phyloP scores from a whole-genome alignment of 2,888 invertebrate genomes.

The Argynnis bischoffii region DNA sequence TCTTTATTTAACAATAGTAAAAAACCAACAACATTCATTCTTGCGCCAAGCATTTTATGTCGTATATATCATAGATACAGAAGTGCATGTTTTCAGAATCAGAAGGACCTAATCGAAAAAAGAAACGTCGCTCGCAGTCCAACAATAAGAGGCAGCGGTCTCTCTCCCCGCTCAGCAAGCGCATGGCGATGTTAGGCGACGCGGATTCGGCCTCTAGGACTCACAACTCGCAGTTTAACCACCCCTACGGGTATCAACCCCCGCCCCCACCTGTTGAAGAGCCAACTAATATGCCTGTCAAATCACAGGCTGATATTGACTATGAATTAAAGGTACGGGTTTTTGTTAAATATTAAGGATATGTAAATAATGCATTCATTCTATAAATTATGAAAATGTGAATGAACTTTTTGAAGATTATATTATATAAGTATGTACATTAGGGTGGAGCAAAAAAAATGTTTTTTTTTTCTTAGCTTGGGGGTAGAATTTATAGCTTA shows the following conservation, averaged over 20 bases:
- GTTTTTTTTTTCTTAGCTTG: too few species aligned
- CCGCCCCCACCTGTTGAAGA: conserved; percentile 77
- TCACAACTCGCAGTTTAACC: conserved; percentile 86
- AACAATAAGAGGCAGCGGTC: conserved; percentile 86
- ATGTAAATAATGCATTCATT: background rate
- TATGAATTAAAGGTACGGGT: conserved; percentile 84
- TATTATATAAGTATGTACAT: too few species aligned
- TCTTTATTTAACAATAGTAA: too few species aligned
- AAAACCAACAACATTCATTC: background rate
- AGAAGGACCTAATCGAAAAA: conserved; percentile 80
- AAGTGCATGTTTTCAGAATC: conserved; percentile 58
- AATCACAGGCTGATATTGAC: conserved; percentile 80
- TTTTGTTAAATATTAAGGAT: background rate
- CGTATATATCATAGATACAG: conserved; percentile 28
- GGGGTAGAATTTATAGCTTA: too few species aligned
- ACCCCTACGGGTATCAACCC: conserved; percentile 84
- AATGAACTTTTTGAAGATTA: too few species aligned
- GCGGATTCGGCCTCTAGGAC: conserved; percentile 70
- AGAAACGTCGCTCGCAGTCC: conserved; percentile 82
- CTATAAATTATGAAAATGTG: background rate
- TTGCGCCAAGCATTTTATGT: background rate
- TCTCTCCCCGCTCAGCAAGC: conserved; percentile 90
- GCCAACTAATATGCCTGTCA: conserved; percentile 57
- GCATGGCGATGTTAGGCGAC: conserved; percentile 88
- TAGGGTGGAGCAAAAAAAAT: too few species aligned